Evolutionary conservation across 2,113 vertebrate genomes (phyloP).

Genomic region (Panthera uncia): DNA sequence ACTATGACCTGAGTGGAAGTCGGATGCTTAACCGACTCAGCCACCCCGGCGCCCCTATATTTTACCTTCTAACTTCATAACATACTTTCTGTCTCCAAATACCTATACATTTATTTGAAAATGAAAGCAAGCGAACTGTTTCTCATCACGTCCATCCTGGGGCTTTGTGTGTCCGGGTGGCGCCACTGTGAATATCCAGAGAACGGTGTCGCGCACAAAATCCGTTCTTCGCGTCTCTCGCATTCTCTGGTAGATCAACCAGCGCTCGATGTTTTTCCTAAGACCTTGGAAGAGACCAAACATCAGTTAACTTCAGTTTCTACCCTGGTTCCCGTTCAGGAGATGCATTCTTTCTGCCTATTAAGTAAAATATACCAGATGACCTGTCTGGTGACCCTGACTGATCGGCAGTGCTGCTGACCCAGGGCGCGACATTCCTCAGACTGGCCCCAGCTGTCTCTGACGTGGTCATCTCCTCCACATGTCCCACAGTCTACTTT

Average conservation of each 20-base stretch:
- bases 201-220: slow-evolving; percentile 10
- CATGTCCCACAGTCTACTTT: slow-evolving; percentile 40
- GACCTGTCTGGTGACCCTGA: slow-evolving; percentile 42
- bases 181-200: not conserved
- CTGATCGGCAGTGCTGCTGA: not conserved
- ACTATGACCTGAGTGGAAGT: no score
- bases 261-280: slow-evolving; percentile 30
- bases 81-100: slow-evolving; percentile 4
- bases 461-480: slow-evolving; percentile 1
- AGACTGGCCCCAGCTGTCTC: slow-evolving; percentile 38
- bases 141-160: not conserved
- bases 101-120: slow-evolving; percentile 24
- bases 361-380: slow-evolving; percentile 25
- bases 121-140: slow-evolving; percentile 51
- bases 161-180: not conserved
- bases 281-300: not conserved
- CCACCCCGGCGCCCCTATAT: no score
- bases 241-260: not conserved
- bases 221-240: not conserved
- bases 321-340: not conserved
- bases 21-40: no score
- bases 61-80: not conserved
- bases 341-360: not conserved
- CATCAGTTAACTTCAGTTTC: not conserved
- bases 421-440: slow-evolving; percentile 36